A percentile compares a stretch with the other conserved stretches of the same genome.
phyloP scores from a whole-genome alignment of 2,888 invertebrate genomes.

The Nemurella pictetii region DNA sequence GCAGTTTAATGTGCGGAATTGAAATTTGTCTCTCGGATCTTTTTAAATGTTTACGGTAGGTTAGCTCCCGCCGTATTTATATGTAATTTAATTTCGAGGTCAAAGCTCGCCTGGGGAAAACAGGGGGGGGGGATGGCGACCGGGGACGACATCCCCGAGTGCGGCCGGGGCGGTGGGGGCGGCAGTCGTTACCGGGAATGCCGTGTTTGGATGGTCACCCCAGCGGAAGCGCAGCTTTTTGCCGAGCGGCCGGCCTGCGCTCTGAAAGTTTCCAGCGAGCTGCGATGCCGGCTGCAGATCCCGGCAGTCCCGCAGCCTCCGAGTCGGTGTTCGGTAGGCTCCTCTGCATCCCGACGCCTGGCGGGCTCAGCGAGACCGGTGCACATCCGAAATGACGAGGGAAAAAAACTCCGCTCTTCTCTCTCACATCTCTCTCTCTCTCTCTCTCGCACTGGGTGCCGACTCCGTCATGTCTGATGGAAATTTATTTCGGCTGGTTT shows the following conservation, averaged over 20 bases:
- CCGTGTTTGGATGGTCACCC: background rate
- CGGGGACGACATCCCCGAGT: no score
- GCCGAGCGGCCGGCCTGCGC: background rate
- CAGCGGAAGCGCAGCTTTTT: background rate
- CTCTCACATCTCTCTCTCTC: no score
- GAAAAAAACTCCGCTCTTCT: background rate
- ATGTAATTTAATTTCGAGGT: background rate
- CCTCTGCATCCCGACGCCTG: background rate
- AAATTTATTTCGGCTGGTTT: background rate
- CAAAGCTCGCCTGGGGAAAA: background rate
- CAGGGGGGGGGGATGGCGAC: background rate
- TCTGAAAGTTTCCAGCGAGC: no score
- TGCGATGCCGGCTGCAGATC: background rate
- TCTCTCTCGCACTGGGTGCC: background rate
- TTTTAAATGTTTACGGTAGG: background rate
- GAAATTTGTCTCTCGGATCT: background rate
- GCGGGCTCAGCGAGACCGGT: background rate
- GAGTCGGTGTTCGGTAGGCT: background rate
- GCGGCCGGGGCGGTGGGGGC: background rate
- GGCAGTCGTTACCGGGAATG: background rate
- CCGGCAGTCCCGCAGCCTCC: background rate
- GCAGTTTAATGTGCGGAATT: background rate
- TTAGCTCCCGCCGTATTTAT: background rate
- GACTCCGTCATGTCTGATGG: background rate
- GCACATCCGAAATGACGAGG: background rate